phyloP scores from a whole-genome alignment of 2,888 invertebrate genomes.

The Lithophane socia region DNA sequence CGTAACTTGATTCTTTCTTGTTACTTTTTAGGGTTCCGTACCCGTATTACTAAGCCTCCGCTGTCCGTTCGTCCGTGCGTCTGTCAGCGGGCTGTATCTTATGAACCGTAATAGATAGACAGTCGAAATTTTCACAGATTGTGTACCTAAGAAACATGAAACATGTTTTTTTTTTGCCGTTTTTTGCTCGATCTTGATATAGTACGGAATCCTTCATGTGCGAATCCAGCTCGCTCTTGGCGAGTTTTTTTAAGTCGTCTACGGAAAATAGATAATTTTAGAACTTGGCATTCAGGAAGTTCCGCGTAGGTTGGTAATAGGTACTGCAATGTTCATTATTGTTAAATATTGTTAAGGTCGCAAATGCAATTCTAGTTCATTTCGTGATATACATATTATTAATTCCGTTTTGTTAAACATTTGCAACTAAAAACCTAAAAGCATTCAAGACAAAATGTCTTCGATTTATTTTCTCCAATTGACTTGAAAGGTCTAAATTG shows the following conservation, averaged over 20 bases:
- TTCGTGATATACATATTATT: slow-evolving; percentile 18
- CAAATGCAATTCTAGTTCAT: slow-evolving; percentile 9
- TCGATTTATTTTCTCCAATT: not conserved
- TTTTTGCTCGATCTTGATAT: no score
- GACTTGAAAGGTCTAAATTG: not conserved
- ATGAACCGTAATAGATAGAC: no score
- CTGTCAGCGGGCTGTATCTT: no score
- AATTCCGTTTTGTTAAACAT: not conserved
- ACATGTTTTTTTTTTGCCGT: no score
- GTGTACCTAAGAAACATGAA: no score
- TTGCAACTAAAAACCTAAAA: not conserved
- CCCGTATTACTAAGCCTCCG: no score
- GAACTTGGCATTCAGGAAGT: slow-evolving; percentile 45
- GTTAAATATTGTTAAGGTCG: slow-evolving; percentile 33
- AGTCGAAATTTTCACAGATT: no score
- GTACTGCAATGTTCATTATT: slow-evolving; percentile 41
- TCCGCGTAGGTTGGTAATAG: slow-evolving; percentile 42
- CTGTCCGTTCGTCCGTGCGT: no score
- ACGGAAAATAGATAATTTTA: slow-evolving; percentile 27
- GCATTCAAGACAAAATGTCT: not conserved
- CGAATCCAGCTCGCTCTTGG: no score
- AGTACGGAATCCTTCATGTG: no score
- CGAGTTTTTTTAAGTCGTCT: not conserved
- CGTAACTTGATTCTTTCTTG: slow-evolving; percentile 7
- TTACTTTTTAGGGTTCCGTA: not conserved